Evolutionary conservation across 2,888 invertebrate genomes (phyloP).

Genomic region (Pandemis corylana): DNA sequence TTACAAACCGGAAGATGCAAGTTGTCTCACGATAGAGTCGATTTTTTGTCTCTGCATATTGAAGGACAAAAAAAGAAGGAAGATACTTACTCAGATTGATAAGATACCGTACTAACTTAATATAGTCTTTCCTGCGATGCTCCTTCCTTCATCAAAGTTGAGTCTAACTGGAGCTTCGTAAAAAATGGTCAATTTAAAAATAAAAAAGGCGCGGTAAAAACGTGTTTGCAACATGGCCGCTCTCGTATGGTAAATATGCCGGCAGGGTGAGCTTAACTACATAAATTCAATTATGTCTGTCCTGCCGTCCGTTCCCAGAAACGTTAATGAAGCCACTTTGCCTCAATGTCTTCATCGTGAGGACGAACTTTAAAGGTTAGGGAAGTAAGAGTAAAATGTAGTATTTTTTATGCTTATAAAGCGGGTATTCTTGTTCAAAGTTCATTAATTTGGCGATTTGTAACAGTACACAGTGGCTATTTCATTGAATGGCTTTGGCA

Average conservation of each 20-base stretch:
- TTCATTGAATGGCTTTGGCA: not conserved
- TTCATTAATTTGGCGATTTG: not conserved
- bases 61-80: no score
- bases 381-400: not conserved
- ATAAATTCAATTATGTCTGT: constrained; percentile 68
- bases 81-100: no score
- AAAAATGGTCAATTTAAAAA: not conserved
- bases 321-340: constrained; percentile 45
- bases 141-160: not conserved
- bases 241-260: constrained; percentile 15
- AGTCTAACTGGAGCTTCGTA: not conserved
- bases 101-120: no score
- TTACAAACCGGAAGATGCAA: no score
- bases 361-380: constrained; percentile 36
- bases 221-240: constrained; percentile 30
- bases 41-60: no score
- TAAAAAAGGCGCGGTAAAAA: constrained; percentile 21
- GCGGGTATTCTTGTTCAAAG: not conserved
- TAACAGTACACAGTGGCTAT: no score
- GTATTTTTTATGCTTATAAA: not conserved
- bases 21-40: no score
- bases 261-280: constrained; percentile 44
- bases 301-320: constrained; percentile 60
- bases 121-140: no score
- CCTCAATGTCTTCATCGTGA: constrained; percentile 41